Conservation (phyloP, 1,140 invertebrate genomes). For the Ceratosolen solmsi region DNA sequence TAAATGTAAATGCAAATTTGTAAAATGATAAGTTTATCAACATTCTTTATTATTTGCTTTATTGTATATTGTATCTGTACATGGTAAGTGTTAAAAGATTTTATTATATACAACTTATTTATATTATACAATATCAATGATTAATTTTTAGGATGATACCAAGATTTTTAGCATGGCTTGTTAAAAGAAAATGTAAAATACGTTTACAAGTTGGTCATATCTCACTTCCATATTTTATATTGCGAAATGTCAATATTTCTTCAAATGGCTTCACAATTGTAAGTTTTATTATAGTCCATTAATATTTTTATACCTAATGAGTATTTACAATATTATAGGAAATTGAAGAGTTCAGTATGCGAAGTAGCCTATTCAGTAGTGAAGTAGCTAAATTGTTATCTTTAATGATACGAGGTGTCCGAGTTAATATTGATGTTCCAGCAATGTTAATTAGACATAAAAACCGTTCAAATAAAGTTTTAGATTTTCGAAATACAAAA, state of each 20-base stretch:
- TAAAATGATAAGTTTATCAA: constrained; percentile 66
- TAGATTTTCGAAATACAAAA: constrained; percentile 83
- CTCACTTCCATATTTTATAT: constrained; percentile 79
- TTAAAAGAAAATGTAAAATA: constrained; percentile 79
- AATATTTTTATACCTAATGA: constrained; percentile 36
- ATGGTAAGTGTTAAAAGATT: constrained; percentile 59
- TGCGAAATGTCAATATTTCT: constrained; percentile 79
- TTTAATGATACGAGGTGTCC: constrained; percentile 86
- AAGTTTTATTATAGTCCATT: constrained; percentile 65
- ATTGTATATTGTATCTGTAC: constrained; percentile 69
- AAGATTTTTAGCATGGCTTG: constrained; percentile 79
- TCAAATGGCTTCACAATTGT: constrained; percentile 81
- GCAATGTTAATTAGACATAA: constrained; percentile 58
- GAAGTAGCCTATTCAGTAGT: constrained; percentile 92
- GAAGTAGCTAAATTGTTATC: constrained; percentile 91
- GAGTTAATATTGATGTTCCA: constrained; percentile 86
- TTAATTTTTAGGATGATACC: constrained; percentile 77
- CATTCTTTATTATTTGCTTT: constrained; percentile 62
- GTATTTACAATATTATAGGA: constrained; percentile 74
- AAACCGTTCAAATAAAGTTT: constrained; percentile 62
- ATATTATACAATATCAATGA: constrained; percentile 11
- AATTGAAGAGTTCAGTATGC: constrained; percentile 88
- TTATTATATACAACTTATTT: constrained; percentile 13
- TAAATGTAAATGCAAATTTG: constrained; percentile 8
- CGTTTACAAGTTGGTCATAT: constrained; percentile 80